Evolutionary conservation across 2,797 vertebrate species (phyloP), one percentile per base, ranked within the genome.

Genomic region (Epinephelus awoara): DNA sequence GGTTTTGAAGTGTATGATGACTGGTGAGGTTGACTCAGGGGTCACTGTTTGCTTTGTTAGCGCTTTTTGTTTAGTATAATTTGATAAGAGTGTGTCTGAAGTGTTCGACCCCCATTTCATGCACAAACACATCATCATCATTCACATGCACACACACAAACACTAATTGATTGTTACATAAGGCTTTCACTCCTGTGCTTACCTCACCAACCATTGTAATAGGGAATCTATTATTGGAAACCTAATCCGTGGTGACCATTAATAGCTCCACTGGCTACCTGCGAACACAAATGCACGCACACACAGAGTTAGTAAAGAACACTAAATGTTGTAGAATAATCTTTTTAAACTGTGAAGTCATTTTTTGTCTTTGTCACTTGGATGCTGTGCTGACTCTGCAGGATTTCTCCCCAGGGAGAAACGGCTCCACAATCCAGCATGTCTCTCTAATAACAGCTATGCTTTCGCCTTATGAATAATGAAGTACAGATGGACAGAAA

Each of bases 161-260:
- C 54, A 12, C 59, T 85, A 78, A 85, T 65, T 82, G 71, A 73
- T 67, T 49, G 52, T 92, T 92, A 87, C 54, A 12, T 88, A 92
- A 91, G 54, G 34, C 62, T 25, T 67, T 74, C 79, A 61, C 23
- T 72, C 67, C 29, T 47, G 42, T 72, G 70, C 77, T 88, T 75
- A 87, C 77, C 86, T 92, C 88, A 85, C 77, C 73, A 64, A 11
- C 77, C 70, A 74, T 77, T 87, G 74, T 86, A 75, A 75, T 59
- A 59, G 76, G 58, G 42, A 70, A 61, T 42, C 86, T 93, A 93
- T 93, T 92, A 72, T 79, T 88, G 71, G 92, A 88, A 82, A 74
- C 78, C 19, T 91, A 89, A 93, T 93, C 90, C 44, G 1, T 27
- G 34, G 52, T 79, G 76, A 80, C 66, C 67, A 86, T 78, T 81